A percentile compares a stretch with the other conserved stretches of the same genome.
Evolutionary conservation across 2,797 vertebrate genomes (phyloP).

Genomic region (Hybognathus amarus): DNA sequence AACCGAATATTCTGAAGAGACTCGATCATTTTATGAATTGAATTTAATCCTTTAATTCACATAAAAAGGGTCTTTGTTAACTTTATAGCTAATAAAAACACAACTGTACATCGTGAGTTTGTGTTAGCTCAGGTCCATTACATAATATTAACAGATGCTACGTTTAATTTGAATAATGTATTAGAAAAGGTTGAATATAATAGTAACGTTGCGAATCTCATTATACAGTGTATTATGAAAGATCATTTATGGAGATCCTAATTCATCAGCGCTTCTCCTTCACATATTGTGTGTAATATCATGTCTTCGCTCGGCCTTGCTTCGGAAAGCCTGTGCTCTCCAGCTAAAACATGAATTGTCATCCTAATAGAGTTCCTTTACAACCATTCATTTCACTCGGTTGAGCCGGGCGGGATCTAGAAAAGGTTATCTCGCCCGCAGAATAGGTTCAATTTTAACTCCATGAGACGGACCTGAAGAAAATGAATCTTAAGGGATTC

Average conservation of each 20-base stretch:
- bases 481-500: constrained; percentile 63
- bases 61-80: not conserved
- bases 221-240: not conserved
- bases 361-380: constrained; percentile 64
- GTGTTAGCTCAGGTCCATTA: not conserved
- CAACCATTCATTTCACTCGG: constrained; percentile 53
- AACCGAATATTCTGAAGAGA: not conserved
- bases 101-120: not conserved
- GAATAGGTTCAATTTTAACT: constrained; percentile 64
- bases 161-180: not conserved
- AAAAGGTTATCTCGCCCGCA: constrained; percentile 58
- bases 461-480: constrained; percentile 57
- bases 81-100: not conserved
- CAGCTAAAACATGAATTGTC: constrained; percentile 57
- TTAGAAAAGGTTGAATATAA: not conserved
- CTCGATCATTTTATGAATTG: not conserved
- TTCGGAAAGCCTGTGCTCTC: constrained; percentile 41
- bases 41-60: not conserved
- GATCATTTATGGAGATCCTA: not conserved
- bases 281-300: not conserved
- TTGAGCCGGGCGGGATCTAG: constrained; percentile 54
- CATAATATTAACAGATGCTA: not conserved
- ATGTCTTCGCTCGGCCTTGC: constrained; percentile 25
- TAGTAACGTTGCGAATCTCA: not conserved
- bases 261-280: not conserved